Percentiles rank a stretch among this genome's conserved stretches.
phyloP scores from a whole-genome alignment of 2,113 vertebrate genomes.

The Tympanuchus pallidicinctus region DNA sequence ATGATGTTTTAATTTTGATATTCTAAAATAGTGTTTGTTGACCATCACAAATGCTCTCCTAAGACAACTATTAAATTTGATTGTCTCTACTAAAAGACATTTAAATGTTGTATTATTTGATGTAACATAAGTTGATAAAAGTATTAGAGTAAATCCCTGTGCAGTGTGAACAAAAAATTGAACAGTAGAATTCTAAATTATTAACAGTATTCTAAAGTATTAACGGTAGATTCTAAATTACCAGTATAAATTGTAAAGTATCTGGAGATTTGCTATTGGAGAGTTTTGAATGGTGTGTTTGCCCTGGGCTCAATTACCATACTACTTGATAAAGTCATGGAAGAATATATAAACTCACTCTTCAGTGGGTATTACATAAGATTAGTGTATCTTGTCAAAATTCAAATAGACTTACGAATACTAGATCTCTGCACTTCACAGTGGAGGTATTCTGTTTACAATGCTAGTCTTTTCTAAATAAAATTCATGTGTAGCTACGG shows the following conservation, averaged over 20 bases:
- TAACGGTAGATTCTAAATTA: neutral
- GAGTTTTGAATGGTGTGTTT: neutral
- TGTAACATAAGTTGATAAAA: neutral
- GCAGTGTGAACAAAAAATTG: neutral
- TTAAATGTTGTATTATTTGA: neutral
- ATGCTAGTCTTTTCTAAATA: neutral
- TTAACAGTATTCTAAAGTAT: no score
- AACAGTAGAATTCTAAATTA: neutral
- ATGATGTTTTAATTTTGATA: neutral
- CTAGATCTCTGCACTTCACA: neutral
- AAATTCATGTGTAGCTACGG: neutral
- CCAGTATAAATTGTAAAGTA: neutral
- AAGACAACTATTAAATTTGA: neutral
- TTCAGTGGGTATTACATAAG: neutral
- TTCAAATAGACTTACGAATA: neutral
- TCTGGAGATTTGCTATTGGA: neutral
- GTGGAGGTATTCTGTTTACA: neutral
- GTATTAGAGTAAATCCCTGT: neutral
- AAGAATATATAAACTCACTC: neutral
- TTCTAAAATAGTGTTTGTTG: neutral
- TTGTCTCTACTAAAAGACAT: neutral
- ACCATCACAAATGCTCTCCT: neutral
- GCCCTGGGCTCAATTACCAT: neutral
- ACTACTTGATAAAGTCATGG: neutral
- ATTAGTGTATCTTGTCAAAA: neutral